Evolutionary conservation across 2,888 invertebrate genomes (phyloP).

Genomic region (Petrophora chlorosata): DNA sequence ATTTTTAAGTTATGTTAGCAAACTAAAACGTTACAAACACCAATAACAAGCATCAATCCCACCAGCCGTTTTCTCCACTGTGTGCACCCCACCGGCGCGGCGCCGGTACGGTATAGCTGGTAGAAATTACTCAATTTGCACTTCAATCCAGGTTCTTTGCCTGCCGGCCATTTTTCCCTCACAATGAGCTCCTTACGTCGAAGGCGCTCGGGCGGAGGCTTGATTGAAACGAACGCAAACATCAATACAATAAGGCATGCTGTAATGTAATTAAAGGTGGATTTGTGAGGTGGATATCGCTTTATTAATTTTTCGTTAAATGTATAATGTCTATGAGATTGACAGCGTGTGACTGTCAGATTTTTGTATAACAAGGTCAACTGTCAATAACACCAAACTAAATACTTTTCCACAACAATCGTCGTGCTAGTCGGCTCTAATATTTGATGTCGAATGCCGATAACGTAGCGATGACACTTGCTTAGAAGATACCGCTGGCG

Average conservation of each 20-base stretch:
- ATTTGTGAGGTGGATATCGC: too few species aligned
- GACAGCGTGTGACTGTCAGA: too few species aligned
- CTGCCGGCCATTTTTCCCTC: slow-evolving; percentile 77
- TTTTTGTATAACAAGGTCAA: too few species aligned
- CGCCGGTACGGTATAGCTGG: slow-evolving; percentile 39
- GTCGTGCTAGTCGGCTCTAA: too few species aligned
- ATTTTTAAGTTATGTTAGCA: background rate
- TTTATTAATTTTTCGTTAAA: background rate
- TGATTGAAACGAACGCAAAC: slow-evolving; percentile 49
- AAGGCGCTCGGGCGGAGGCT: slow-evolving; percentile 28
- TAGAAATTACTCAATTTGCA: slow-evolving; percentile 79
- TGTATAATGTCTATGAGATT: too few species aligned
- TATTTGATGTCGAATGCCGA: too few species aligned
- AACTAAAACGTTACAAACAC: background rate
- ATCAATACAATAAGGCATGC: slow-evolving; percentile 30
- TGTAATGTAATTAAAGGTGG: slow-evolving; percentile 18
- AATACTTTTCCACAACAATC: too few species aligned
- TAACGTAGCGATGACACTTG: too few species aligned
- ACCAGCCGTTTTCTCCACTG: background rate
- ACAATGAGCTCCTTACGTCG: slow-evolving; percentile 40
- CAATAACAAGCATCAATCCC: background rate
- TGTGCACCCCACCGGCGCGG: slow-evolving; percentile 15
- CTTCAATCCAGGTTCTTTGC: slow-evolving; percentile 79
- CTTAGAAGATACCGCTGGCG: too few species aligned
- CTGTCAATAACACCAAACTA: too few species aligned